phyloP scores from a whole-genome alignment of 2,113 vertebrate genomes.

The Gymnarchus niloticus region DNA sequence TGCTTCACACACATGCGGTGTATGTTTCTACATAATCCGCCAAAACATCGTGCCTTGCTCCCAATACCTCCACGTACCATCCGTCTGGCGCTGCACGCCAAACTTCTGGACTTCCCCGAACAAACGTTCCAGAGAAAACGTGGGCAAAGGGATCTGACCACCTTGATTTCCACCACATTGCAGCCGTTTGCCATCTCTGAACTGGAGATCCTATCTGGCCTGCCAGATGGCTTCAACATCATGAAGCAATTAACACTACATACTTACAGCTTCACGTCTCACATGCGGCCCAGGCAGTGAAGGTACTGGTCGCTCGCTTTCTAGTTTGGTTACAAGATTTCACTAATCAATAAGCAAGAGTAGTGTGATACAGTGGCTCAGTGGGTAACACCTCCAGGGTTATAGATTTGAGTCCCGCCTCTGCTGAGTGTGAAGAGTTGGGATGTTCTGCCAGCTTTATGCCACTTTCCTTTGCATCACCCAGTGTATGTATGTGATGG shows the following conservation, averaged over 20 bases:
- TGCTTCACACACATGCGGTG: constrained; percentile 28
- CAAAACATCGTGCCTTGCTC: background rate
- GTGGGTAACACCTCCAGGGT: background rate
- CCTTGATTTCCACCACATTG: background rate
- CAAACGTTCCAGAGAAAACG: background rate
- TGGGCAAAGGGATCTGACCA: background rate
- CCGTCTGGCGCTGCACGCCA: background rate
- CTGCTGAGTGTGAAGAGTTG: background rate
- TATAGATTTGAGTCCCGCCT: background rate
- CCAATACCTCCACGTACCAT: background rate
- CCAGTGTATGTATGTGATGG: background rate
- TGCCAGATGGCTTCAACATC: constrained; percentile 1
- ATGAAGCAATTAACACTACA: background rate
- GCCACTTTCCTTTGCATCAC: background rate
- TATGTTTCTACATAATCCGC: background rate
- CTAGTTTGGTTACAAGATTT: background rate
- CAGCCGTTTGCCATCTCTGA: background rate
- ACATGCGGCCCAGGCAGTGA: background rate
- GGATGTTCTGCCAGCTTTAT: background rate
- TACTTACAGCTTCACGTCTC: background rate
- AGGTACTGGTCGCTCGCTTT: background rate
- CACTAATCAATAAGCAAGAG: background rate
- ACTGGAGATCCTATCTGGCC: background rate
- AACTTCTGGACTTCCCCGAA: background rate
- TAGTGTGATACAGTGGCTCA: background rate